Evolutionary conservation across 2,797 vertebrate species (phyloP).

Genomic region (Picus viridis): DNA sequence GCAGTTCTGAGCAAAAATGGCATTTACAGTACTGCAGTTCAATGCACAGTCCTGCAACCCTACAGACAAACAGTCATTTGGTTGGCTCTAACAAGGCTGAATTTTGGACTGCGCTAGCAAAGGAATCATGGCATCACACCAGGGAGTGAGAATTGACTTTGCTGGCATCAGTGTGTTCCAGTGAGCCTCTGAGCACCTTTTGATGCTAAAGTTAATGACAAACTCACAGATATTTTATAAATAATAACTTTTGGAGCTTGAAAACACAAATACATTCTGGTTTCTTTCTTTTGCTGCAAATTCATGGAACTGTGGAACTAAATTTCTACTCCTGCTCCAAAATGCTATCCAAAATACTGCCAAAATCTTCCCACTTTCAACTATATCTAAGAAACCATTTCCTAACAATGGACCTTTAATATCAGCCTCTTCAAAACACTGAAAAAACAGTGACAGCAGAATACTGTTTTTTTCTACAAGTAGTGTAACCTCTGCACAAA

Average conservation of each 20-base stretch:
- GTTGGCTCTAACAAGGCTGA: background rate
- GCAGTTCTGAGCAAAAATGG: background rate
- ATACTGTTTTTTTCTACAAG: background rate
- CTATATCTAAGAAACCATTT: background rate
- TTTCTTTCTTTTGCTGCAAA: background rate
- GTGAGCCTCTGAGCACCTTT: background rate
- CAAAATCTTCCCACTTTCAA: background rate
- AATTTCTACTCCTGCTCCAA: background rate
- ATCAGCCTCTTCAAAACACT: background rate
- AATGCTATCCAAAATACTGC: background rate
- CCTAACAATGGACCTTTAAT: background rate
- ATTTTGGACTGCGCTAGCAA: background rate
- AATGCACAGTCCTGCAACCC: background rate
- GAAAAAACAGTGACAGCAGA: background rate
- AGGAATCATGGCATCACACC: background rate
- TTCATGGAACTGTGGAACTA: background rate
- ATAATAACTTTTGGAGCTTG: background rate
- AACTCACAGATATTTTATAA: background rate
- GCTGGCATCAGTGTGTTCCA: background rate
- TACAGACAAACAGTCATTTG: background rate
- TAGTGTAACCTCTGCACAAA: background rate
- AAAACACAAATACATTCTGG: background rate
- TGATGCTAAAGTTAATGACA: background rate
- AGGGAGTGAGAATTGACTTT: background rate
- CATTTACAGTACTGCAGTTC: background rate